A percentile compares a stretch with the other conserved stretches of the same genome.
phyloP scores from a whole-genome alignment of 2,797 vertebrate genomes.

The Vultur gryphus region DNA sequence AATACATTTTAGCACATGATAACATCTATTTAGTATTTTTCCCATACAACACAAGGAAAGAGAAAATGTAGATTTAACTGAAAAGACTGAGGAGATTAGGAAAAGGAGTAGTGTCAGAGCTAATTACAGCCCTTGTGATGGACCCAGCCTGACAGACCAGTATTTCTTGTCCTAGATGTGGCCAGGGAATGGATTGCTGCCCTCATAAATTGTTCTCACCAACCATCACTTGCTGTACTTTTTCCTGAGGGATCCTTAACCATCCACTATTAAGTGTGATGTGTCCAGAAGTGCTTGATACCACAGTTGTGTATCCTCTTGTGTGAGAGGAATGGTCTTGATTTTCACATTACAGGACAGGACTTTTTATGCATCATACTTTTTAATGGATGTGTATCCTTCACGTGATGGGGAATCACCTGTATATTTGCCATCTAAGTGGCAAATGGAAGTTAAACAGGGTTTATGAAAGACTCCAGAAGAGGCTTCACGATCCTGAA shows the following conservation, averaged over 20 bases:
- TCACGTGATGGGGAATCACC: neutral
- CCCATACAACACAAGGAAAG: neutral
- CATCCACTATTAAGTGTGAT: neutral
- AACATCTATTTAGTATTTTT: neutral
- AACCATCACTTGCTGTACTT: neutral
- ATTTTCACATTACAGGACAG: neutral
- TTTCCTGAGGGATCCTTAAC: neutral
- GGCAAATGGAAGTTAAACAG: neutral
- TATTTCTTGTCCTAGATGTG: neutral
- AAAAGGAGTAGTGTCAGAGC: neutral
- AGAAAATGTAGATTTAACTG: neutral
- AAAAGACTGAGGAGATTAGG: neutral
- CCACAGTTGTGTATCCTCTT: neutral
- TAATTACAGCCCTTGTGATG: neutral
- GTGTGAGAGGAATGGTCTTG: neutral
- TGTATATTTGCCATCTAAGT: neutral
- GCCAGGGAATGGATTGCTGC: neutral
- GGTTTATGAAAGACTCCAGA: neutral
- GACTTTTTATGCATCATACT: neutral
- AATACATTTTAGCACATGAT: neutral
- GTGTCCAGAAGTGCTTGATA: neutral
- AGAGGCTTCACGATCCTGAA: neutral
- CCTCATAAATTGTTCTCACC: neutral
- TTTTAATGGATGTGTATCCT: neutral
- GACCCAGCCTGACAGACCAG: neutral